Evolutionary conservation across 2,888 invertebrate species (phyloP), one percentile per base, ranked within the genome.

Genomic region (Pristionchus japonicus): DNA sequence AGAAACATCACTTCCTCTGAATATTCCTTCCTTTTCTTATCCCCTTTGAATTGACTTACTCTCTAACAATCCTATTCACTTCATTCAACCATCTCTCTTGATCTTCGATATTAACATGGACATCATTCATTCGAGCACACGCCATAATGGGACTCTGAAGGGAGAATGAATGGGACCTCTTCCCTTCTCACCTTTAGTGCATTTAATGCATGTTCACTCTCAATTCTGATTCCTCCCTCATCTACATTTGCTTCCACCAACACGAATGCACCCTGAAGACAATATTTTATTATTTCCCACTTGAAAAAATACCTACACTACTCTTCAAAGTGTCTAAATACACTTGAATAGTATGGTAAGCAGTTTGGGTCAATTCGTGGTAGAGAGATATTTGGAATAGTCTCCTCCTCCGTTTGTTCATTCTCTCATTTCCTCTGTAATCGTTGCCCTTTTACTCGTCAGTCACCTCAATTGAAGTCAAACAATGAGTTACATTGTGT

Each of bases 331-430:
- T 85, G 34, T 88, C 64, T 17, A 91, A 37, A 82, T 91, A 91
- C 6, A 43, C 49, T n/a, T 86, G 61, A 43, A 92, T 89, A 9
- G 91, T 64, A 34, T 43, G 52, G 83, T 91, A 88, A 23, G 91
- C 90, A 37, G 90, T 70, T 80, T 88, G 89, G 20, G 91, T 91
- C 83, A 88, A 88, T 88, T 91, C 91, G 34, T 91, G 91, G 23
- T 86, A 90, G 40, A 91, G 52, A 20, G 90, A 89, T 27, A 91
- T 89, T 43, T 92, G 83, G 49, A 90, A 64, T 2, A 89, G 89
- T 52, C 86, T 74, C 40, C 74, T 34, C n/a, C 74, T 34, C 20
- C 74, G 27, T 40, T 74, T 74, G 15, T 74, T 74, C 74, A 74
- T 74, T 43, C 34, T 74, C n/a, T 43, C 74, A 13, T 74, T 34